Evolutionary conservation across 2,888 invertebrate species (phyloP), one percentile per base, ranked within the genome.

Genomic region (Watsonalla cultraria): DNA sequence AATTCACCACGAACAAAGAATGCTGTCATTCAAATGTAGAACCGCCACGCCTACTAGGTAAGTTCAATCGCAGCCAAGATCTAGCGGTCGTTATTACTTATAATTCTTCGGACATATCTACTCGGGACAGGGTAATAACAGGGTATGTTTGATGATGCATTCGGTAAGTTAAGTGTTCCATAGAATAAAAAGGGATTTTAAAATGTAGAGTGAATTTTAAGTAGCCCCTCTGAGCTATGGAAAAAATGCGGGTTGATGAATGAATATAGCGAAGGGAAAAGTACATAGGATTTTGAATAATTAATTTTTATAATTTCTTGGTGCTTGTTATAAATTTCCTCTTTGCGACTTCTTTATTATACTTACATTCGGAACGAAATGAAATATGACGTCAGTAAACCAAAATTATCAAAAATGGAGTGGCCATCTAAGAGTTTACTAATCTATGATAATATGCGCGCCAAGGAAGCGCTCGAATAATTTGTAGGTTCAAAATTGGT

Each of bases 21-120:
- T 66, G 64, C 80, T 79, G 84, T 81, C 84, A 80, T 74, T 85
- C 81, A 84, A 81, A 82, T 67, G 71, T 70, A 72, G 78, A 75
- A 61, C 60, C 60, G 74, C 65, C 79, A 78, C 84, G 82, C 84
- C 85, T 73, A 68, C 65, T 59, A 39, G 66, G 57, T 72, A 67
- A 66, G 73, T 70, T 56, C 73, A 72, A 73, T 68, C 70, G 67
- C 66, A 67, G 62, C 39, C 37, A 49, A 68, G 74, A 70, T 74
- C 70, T 70, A 62, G 66, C 65, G 60, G 56, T 65, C 63, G 75
- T 80, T 79, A 82, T 82, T 81, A 80, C 74, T 77, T 67, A 74
- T 74, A 74, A 76, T 75, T 78, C 78, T 72, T 74, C 67, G 73
- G 71, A 57, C 74, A 69, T 73, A 24, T 24, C 24, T 24, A 66